Percentiles rank a stretch among this genome's conserved stretches.
Evolutionary conservation across 2,113 vertebrate genomes (phyloP).

Genomic region (Periophthalmus modestus): DNA sequence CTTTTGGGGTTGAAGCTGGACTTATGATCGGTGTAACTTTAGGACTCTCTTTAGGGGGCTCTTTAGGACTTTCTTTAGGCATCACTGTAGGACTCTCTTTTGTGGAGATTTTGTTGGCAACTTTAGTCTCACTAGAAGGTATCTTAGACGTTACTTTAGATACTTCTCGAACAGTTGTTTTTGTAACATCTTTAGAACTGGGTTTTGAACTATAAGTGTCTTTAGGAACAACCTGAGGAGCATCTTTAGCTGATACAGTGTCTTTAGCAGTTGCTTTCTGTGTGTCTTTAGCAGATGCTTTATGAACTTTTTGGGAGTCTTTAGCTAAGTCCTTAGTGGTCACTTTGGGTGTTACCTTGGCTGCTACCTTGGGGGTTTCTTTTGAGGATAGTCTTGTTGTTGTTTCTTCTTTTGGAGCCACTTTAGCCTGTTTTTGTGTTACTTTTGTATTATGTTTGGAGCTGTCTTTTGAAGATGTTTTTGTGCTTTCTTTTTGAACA

Average conservation of each 20-base stretch:
- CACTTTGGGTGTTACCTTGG: slow-evolving; percentile 35
- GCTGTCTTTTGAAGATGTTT: slow-evolving; percentile 57
- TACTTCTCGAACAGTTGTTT: slow-evolving; percentile 51
- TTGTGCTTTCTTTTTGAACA: slow-evolving; percentile 62
- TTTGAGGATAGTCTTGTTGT: slow-evolving; percentile 48
- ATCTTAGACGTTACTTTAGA: slow-evolving; percentile 52
- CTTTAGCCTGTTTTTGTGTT: slow-evolving; percentile 62
- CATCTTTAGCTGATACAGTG: slow-evolving; percentile 49
- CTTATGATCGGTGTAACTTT: slow-evolving; percentile 53
- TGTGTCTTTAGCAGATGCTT: slow-evolving; percentile 56
- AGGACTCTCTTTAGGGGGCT: slow-evolving; percentile 32
- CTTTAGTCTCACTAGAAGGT: slow-evolving; percentile 51
- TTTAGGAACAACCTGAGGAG: slow-evolving; percentile 40
- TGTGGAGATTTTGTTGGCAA: slow-evolving; percentile 49
- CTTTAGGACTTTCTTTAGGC: slow-evolving; percentile 49
- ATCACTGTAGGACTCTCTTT: slow-evolving; percentile 48
- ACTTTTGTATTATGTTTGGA: slow-evolving; percentile 53
- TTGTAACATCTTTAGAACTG: slow-evolving; percentile 47
- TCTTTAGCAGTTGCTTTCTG: slow-evolving; percentile 36
- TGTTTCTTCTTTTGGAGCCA: slow-evolving; percentile 60
- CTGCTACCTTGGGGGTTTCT: slow-evolving; percentile 51
- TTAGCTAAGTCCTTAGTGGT: not conserved
- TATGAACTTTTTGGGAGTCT: slow-evolving; percentile 50
- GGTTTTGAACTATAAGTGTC: slow-evolving; percentile 46
- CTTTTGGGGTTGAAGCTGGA: slow-evolving; percentile 44